phyloP scores from a whole-genome alignment of 2,113 vertebrate species.

The Circaetus cinerascens region DNA sequence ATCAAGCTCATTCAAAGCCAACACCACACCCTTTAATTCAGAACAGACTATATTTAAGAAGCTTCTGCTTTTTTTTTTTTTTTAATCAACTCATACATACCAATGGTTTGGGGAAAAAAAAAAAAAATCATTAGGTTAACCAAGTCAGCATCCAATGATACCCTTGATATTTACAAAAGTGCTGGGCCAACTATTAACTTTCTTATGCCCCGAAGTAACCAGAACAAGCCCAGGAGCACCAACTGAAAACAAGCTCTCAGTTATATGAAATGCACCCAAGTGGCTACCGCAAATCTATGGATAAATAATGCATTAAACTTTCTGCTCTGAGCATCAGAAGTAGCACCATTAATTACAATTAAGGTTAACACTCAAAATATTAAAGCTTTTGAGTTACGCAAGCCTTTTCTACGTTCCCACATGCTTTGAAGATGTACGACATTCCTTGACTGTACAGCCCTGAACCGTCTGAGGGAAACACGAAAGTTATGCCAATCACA shows the following conservation, averaged over 20 bases:
- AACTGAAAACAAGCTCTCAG: neutral
- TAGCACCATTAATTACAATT: neutral
- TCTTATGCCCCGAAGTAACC: neutral
- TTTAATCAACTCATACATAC: constrained; percentile 32
- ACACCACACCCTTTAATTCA: constrained; percentile 66
- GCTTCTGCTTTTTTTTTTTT: neutral
- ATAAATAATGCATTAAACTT: neutral
- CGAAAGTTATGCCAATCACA: neutral
- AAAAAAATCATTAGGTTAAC: constrained; percentile 7
- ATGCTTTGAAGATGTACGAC: neutral
- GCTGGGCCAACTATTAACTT: neutral
- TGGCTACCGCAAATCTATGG: neutral
- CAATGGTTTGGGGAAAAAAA: neutral
- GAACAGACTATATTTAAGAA: constrained; percentile 32
- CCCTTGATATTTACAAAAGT: neutral
- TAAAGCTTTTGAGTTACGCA: neutral
- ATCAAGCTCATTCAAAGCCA: constrained; percentile 70
- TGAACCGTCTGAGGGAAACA: neutral
- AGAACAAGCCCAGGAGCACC: neutral
- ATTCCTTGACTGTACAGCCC: neutral
- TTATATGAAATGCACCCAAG: neutral
- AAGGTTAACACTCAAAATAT: neutral
- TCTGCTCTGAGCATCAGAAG: neutral
- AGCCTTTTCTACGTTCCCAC: neutral
- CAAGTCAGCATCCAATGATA: neutral